These are phyloP conservation scores for Myrmophylax atrothorax DNA, from an alignment of 2,113 vertebrate genomes.

Conservation along the genomic window DNA sequence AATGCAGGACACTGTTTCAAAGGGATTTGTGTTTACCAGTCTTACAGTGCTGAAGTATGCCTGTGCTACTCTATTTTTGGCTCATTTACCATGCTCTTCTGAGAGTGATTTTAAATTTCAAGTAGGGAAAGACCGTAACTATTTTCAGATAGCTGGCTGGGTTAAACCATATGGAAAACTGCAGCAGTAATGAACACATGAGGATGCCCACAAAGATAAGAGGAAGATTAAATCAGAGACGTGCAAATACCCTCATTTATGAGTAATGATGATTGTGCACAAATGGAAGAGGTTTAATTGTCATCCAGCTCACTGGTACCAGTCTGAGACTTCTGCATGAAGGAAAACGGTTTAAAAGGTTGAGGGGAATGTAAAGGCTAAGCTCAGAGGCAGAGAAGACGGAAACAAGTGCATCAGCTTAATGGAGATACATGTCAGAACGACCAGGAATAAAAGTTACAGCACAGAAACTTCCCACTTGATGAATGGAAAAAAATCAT, in stretches of 20 bases:
- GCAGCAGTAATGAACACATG: neutral
- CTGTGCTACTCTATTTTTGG: neutral
- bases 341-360: neutral
- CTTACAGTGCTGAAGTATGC: neutral
- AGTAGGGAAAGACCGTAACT: neutral
- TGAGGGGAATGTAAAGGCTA: neutral
- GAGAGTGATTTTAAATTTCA: neutral
- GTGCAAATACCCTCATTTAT: neutral
- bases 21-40: neutral
- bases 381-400: neutral
- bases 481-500: neutral
- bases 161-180: neutral
- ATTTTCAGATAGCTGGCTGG: neutral
- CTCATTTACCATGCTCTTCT: neutral
- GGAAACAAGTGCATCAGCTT: neutral
- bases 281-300: neutral
- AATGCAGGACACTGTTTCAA: neutral
- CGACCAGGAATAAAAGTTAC: accelerated
- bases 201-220: neutral
- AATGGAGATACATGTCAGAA: neutral
- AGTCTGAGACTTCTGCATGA: neutral
- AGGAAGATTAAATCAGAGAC: neutral
- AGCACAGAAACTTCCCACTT: neutral
- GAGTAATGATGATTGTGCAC: neutral
- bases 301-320: neutral